A percentile compares a stretch with the other conserved stretches of the same genome.
These are phyloP conservation scores for Machimus atricapillus DNA, from an alignment of 2,888 invertebrate species.

Conservation along the genomic window DNA sequence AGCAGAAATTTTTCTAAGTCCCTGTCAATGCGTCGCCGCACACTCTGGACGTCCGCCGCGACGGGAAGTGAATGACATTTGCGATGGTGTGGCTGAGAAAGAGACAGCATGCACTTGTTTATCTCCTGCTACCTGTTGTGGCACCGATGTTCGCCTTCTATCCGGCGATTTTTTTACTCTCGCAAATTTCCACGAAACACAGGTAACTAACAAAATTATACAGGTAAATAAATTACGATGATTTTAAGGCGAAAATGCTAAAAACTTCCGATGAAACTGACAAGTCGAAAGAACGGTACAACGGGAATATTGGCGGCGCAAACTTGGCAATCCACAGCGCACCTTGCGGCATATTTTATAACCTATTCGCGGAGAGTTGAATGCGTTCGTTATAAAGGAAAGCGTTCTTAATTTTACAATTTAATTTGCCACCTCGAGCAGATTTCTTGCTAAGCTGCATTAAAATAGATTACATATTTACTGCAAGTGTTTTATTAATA, in stretches of 20 bases:
- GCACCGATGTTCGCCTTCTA: background rate
- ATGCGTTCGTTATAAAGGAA: background rate
- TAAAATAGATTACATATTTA: too few relatives aligned
- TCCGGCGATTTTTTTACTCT: background rate
- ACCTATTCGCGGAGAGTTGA: background rate
- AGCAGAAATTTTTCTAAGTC: slow-evolving; percentile 36
- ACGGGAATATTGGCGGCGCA: background rate
- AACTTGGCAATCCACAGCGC: background rate
- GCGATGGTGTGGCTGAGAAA: background rate
- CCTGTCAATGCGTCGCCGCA: slow-evolving; percentile 9
- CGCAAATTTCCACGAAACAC: background rate
- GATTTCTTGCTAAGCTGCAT: too few relatives aligned
- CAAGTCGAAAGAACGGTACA: background rate
- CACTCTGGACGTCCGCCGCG: background rate
- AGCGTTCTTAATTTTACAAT: background rate
- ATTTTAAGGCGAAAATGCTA: background rate
- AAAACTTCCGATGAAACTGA: background rate
- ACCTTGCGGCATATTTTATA: background rate
- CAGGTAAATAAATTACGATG: background rate
- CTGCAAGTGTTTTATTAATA: too few relatives aligned
- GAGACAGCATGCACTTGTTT: background rate
- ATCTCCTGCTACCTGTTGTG: background rate
- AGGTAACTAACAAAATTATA: background rate
- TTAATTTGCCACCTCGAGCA: background rate
- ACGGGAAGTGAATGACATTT: background rate